Evolutionary conservation across 2,113 vertebrate species (phyloP).

Genomic region (Podarcis raffonei): DNA sequence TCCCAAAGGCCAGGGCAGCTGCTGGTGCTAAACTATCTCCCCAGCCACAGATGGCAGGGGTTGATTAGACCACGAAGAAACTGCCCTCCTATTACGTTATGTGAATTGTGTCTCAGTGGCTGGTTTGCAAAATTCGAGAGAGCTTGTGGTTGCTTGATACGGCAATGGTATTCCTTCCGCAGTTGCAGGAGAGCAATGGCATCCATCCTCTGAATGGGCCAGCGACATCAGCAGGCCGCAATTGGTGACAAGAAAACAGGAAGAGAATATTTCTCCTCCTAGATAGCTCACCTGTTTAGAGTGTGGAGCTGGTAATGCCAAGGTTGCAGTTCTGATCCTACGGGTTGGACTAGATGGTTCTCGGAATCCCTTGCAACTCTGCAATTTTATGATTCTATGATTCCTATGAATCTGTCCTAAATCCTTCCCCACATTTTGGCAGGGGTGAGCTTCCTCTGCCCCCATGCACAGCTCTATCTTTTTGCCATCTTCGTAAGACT

Average conservation of each 20-base stretch:
- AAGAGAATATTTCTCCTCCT: constrained; percentile 46
- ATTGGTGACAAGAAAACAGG: background rate
- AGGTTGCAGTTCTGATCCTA: no score
- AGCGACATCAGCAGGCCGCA: constrained; percentile 5
- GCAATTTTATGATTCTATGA: no score
- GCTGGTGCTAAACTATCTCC: background rate
- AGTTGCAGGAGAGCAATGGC: background rate
- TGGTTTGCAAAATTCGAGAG: constrained; percentile 46
- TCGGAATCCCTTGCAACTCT: no score
- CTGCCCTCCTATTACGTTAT: no score
- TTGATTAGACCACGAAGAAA: background rate
- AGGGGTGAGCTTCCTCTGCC: constrained; percentile 47
- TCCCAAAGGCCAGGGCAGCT: no score
- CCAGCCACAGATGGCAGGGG: background rate
- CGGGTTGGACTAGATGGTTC: no score
- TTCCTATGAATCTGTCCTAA: constrained; percentile 28
- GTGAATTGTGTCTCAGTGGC: background rate
- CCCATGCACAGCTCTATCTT: constrained; percentile 42
- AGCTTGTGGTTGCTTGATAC: constrained; percentile 43
- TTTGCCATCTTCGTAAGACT: background rate
- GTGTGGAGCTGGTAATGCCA: no score
- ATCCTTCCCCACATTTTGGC: constrained; percentile 54
- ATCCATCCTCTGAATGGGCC: constrained; percentile 39
- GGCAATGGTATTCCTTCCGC: constrained; percentile 42
- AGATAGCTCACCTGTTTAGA: no score